Conservation (phyloP, 1,140 invertebrate species). For the Helicoverpa zea region DNA sequence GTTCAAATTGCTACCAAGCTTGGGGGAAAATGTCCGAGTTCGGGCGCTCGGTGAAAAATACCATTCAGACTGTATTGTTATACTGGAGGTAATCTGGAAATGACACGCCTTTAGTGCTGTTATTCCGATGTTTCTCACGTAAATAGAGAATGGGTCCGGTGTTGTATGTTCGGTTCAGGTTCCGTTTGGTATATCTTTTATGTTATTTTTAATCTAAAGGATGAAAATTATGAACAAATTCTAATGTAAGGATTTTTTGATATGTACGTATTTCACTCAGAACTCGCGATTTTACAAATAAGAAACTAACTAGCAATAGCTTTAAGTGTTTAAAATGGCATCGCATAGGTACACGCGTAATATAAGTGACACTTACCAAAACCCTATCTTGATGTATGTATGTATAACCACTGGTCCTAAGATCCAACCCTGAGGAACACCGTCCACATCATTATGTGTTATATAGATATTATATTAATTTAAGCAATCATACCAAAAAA, state of each 20-base stretch:
- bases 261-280: slow-evolving; percentile 59
- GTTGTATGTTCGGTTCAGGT: neutral
- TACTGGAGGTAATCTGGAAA: slow-evolving; percentile 51
- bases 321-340: slow-evolving; percentile 82
- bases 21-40: slow-evolving; percentile 66
- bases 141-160: slow-evolving; percentile 14
- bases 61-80: slow-evolving; percentile 58
- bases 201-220: neutral
- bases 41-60: slow-evolving; percentile 67
- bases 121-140: slow-evolving; percentile 15
- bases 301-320: slow-evolving; percentile 73
- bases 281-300: slow-evolving; percentile 62
- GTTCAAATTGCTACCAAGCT: slow-evolving; percentile 67
- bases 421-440: slow-evolving; percentile 67
- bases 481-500: slow-evolving; percentile 38
- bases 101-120: slow-evolving; percentile 28
- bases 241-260: neutral
- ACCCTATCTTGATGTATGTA: slow-evolving; percentile 26
- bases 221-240: neutral
- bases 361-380: slow-evolving; percentile 64
- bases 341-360: slow-evolving; percentile 76
- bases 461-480: slow-evolving; percentile 49
- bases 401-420: slow-evolving; percentile 53
- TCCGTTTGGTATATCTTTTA: neutral
- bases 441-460: slow-evolving; percentile 46